Evolutionary conservation across 92 coral and sea anemone species (phyloP).

Genomic region (Heliopora coerulea): DNA sequence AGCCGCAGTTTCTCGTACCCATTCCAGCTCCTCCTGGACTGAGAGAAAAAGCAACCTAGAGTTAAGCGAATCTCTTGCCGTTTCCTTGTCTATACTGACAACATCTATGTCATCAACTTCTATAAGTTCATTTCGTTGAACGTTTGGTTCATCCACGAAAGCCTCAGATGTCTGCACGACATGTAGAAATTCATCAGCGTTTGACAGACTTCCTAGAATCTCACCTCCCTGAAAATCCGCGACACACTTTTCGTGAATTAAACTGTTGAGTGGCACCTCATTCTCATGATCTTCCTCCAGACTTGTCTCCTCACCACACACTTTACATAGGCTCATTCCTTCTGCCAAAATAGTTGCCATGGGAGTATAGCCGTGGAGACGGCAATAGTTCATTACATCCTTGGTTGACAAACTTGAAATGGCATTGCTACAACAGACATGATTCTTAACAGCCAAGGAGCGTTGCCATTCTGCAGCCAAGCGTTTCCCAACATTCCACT

Average conservation of each 20-base stretch:
- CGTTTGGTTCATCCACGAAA: neutral
- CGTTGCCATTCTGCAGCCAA: conserved; percentile 96
- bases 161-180: conserved; percentile 44
- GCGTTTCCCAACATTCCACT: conserved; percentile 80
- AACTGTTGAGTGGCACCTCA: neutral
- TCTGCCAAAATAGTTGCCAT: neutral
- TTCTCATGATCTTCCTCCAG: conserved; percentile 16
- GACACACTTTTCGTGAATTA: conserved; percentile 26
- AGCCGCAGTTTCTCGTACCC: conserved; percentile 74
- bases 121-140: conserved; percentile 1
- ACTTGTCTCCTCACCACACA: conserved; percentile 62
- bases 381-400: conserved; percentile 81
- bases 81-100: conserved; percentile 32
- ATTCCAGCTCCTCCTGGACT: conserved; percentile 63
- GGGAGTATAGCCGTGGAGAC: conserved; percentile 82
- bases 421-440: conserved; percentile 25
- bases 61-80: conserved; percentile 24
- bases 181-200: conserved; percentile 50
- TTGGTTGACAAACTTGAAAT: conserved; percentile 66
- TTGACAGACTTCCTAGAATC: conserved; percentile 41
- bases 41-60: conserved; percentile 49
- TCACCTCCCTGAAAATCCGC: conserved; percentile 39
- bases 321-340: conserved; percentile 51
- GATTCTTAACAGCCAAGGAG: conserved; percentile 62
- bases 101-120: conserved; percentile 74